These are phyloP conservation scores for Anhinga anhinga DNA, from an alignment of 2,113 vertebrate genomes.

Conservation along the genomic window DNA sequence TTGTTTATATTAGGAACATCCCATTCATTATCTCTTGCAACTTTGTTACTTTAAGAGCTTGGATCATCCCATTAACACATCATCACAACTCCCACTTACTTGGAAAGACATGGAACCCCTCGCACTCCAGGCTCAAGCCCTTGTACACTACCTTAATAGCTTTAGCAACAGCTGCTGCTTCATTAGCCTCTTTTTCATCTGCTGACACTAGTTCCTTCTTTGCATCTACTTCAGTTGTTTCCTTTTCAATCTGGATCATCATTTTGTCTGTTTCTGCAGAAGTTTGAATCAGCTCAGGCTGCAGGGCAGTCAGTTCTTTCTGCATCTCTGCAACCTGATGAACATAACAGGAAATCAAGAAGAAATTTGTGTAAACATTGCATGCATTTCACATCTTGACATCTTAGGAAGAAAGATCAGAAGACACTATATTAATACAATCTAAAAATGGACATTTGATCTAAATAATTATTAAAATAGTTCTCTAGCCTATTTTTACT, in stretches of 20 bases:
- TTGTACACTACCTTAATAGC: slow-evolving; percentile 82
- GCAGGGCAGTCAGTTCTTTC: slow-evolving; percentile 86
- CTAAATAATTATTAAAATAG: not conserved
- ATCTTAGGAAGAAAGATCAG: not conserved
- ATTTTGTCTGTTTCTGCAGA: slow-evolving; percentile 88
- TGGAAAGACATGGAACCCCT: not conserved
- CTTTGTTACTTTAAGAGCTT: not conserved
- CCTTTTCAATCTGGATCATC: slow-evolving; percentile 88
- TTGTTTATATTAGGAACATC: not conserved
- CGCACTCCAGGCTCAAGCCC: not conserved
- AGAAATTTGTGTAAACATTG: not conserved
- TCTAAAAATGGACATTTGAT: not conserved
- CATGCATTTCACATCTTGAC: not conserved
- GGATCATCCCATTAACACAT: not conserved
- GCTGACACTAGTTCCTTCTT: slow-evolving; percentile 87
- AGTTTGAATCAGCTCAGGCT: slow-evolving; percentile 86
- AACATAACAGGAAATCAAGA: not conserved
- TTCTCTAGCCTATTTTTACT: not conserved
- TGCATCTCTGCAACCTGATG: slow-evolving; percentile 89
- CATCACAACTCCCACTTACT: not conserved
- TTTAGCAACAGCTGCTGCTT: slow-evolving; percentile 83
- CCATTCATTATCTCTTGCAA: not conserved
- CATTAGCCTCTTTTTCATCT: slow-evolving; percentile 88
- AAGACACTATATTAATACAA: not conserved
- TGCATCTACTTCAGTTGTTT: slow-evolving; percentile 88